Evolutionary conservation across 2,797 vertebrate species (phyloP), one percentile per base, ranked within the genome.

Genomic region (Periophthalmus magnuspinnatus): DNA sequence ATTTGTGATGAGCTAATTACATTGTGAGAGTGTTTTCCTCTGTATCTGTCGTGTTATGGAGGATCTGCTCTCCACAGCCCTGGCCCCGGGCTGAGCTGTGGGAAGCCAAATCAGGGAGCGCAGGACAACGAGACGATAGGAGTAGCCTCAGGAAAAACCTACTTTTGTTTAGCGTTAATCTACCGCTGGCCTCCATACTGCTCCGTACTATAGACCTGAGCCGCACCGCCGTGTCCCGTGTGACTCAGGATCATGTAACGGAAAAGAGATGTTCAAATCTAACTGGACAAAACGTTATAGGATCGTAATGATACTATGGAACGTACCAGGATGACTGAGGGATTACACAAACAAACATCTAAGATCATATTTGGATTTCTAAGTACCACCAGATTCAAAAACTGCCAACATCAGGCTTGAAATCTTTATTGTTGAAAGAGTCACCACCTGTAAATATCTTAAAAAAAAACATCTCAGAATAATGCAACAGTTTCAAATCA

Each of bases 31-130:
- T 14, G 28, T 75, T 74, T 70, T 62, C 74, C 68, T n/a, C 14
- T 33, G 48, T 52, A 16, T 79, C 64, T 63, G 33, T 84, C 79
- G 78, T 11, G 63, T 63, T 67, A 70, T 69, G 21, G 13, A 68
- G 62, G 64, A 54, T 78, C 80, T 76, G 28, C 69, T 80, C 77
- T 79, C 76, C 58, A 74, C 55, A 83, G 72, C 77, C 71, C 71
- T 57, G 55, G 70, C 76, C 80, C 80, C 64, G 70, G 79, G 86
- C 82, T 32, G 56, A 69, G 71, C 75, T 80, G 66, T 80, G 82
- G 84, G 87, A 74, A 76, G 78, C 67, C 32, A 78, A 85, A 77
- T 72, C 78, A 57, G 54, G 71, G 68, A 68, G 64, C 71, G 64
- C 76, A 60, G 7, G 19, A 65, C 32, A 62, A 64, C 54, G 78